Base-by-base conservation (phyloP, 1,140 invertebrate species). In the Sitobion miscanthi region DNA sequence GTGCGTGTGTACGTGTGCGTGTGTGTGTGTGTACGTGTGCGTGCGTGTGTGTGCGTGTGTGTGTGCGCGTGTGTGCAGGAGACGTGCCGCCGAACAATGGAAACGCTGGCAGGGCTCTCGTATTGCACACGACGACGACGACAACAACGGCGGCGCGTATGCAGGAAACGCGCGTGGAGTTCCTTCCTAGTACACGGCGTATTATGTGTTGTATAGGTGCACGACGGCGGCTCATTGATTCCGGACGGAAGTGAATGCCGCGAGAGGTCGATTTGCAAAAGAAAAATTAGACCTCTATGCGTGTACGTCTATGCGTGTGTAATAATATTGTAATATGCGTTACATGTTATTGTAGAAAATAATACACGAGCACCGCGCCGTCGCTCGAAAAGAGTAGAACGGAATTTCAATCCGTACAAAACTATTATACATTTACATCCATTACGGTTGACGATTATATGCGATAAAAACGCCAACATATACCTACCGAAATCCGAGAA, bases 11-110 rank as follows among this genome's bases (percentile, higher is more conserved):
- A 21, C 0, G 88, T 5, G 90, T 38, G 57, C 35, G 42, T 9
- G 49, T 52, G 49, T 52, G 89, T n/a, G 57, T 77, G 38, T n/a
- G 54, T 49, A 54, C 62, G n/a, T 23, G 47, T 62, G 20, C 25
- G 35, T 57, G 89, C 25, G 89, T 90, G 54, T 20, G 52, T 45
- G 35, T 23, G 45, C 23, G 30, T 11, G 57, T 5, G 49, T 14
- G 38, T 25, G 57, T 8, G 62, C 25, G 90, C 20, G 45, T 52
- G 69, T 42, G 82, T 86, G 77, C n/a, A 86, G 38, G 91, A 93
- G 91, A 93, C 91, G 91, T 93, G 91, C 91, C 91, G 91, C 38
- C 91, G 49, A 93, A 93, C 91, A 93, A 93, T 93, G 57, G 91
- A 57, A 86, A 86, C 23, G 35, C 23, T 92, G 47, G 62, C 77